Evolutionary conservation across 2,113 vertebrate species (phyloP).

Genomic region (Grallaria varia): DNA sequence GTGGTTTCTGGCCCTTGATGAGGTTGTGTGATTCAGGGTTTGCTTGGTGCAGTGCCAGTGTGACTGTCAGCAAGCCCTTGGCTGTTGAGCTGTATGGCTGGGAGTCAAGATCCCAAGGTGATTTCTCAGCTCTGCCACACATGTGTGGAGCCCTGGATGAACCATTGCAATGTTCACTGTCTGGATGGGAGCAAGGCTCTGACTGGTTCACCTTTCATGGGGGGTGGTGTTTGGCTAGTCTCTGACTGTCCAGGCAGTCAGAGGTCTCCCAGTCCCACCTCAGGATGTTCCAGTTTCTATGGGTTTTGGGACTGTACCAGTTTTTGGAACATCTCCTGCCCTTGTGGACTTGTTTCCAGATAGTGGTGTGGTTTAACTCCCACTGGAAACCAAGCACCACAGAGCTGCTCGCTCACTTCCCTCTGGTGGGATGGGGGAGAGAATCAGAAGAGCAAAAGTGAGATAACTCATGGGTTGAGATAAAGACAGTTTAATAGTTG

Average conservation of each 20-base stretch:
- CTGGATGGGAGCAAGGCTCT: not conserved
- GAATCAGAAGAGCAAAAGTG: not conserved
- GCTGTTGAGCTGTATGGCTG: not conserved
- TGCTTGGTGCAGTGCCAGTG: rapidly evolving
- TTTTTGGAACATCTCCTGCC: not conserved
- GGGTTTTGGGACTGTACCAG: not conserved
- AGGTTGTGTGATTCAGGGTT: not conserved
- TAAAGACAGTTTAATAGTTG: not conserved
- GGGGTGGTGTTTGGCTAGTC: not conserved
- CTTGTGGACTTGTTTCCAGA: not conserved
- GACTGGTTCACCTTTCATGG: not conserved
- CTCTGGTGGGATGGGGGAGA: rapidly evolving
- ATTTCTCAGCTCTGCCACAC: not conserved
- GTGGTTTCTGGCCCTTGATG: not conserved
- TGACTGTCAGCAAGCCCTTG: not conserved
- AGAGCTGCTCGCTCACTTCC: rapidly evolving
- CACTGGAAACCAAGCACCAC: not conserved
- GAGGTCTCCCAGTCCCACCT: not conserved
- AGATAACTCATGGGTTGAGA: not conserved
- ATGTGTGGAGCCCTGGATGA: not conserved
- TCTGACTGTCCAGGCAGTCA: not conserved
- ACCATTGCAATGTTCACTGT: rapidly evolving
- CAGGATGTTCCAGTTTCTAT: not conserved
- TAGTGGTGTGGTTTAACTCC: not conserved
- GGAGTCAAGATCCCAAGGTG: not conserved